Evolutionary conservation across 2,797 vertebrate species (phyloP).

Genomic region (Crocidura indochinensis): DNA sequence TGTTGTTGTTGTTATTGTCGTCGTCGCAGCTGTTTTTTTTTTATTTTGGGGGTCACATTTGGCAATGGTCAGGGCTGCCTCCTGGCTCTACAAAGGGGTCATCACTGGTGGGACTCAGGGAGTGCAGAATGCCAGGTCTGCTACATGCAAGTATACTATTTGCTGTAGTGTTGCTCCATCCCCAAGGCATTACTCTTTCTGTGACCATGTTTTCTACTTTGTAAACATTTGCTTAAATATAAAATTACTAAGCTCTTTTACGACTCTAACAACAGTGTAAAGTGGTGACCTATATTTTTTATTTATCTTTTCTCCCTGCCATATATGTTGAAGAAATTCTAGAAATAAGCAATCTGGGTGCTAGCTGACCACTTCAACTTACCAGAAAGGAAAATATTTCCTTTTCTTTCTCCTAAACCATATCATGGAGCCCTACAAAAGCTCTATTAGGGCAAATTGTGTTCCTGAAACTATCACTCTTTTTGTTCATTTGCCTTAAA

Average conservation of each 20-base stretch:
- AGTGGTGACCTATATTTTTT: slow-evolving; percentile 46
- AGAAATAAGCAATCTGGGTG: slow-evolving; percentile 48
- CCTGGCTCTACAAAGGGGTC: too few species aligned
- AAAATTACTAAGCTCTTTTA: slow-evolving; percentile 42
- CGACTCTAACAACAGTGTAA: slow-evolving; percentile 5
- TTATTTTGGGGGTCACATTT: too few species aligned
- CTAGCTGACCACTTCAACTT: slow-evolving; percentile 35
- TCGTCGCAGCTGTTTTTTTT: too few species aligned
- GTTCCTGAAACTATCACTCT: slow-evolving; percentile 21
- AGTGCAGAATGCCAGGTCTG: too few species aligned
- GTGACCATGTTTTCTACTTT: neutral
- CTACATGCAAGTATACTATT: too few species aligned
- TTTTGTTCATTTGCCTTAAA: slow-evolving; percentile 71
- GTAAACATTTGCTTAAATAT: slow-evolving; percentile 50
- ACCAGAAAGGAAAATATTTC: slow-evolving; percentile 44
- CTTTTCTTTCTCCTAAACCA: slow-evolving; percentile 47
- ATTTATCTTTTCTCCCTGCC: slow-evolving; percentile 56
- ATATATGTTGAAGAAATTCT: slow-evolving; percentile 58
- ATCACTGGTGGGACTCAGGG: too few species aligned
- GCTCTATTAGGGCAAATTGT: neutral
- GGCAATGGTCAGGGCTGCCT: too few species aligned
- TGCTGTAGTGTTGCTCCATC: too few species aligned
- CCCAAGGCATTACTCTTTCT: neutral
- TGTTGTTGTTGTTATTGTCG: too few species aligned
- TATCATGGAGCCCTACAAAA: slow-evolving; percentile 51